Conservation (phyloP, 1,140 invertebrate genomes). For the Colletes gigas region DNA sequence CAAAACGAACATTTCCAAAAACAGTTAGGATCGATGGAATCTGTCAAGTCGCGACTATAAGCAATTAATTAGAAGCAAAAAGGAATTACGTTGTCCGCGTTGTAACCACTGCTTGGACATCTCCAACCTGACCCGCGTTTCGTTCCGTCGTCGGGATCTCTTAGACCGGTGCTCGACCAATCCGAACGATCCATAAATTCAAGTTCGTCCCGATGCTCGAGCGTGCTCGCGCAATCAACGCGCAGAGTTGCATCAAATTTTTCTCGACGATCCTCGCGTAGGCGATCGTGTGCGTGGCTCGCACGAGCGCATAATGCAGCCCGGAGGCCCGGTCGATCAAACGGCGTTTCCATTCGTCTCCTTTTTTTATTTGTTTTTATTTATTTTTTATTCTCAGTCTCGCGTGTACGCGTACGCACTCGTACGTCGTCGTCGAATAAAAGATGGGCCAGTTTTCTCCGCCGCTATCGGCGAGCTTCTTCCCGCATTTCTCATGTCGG, state of each 20-base stretch:
- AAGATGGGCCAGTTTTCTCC: constrained; percentile 61
- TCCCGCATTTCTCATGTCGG: constrained; percentile 58
- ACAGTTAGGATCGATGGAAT: too few species aligned
- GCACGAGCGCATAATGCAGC: constrained; percentile 29
- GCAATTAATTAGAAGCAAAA: too few species aligned
- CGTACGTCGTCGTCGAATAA: constrained; percentile 62
- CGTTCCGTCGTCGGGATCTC: background rate
- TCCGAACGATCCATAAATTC: constrained; percentile 1
- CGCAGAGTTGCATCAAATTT: background rate
- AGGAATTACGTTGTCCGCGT: too few species aligned
- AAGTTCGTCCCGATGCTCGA: background rate
- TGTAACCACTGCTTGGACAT: too few species aligned
- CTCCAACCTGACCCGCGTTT: too few species aligned
- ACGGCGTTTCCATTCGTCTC: constrained; percentile 24
- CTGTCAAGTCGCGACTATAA: too few species aligned
- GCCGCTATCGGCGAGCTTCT: constrained; percentile 44
- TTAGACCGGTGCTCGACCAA: background rate
- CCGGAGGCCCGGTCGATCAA: constrained; percentile 43
- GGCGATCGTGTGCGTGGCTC: background rate
- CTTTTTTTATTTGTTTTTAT: background rate
- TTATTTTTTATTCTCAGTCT: background rate
- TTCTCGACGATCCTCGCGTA: background rate
- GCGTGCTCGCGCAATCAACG: too few species aligned
- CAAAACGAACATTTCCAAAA: too few species aligned
- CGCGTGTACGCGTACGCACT: constrained; percentile 39